Base-by-base conservation (phyloP, 2,888 invertebrate species). In the Pegoplata infirma region DNA sequence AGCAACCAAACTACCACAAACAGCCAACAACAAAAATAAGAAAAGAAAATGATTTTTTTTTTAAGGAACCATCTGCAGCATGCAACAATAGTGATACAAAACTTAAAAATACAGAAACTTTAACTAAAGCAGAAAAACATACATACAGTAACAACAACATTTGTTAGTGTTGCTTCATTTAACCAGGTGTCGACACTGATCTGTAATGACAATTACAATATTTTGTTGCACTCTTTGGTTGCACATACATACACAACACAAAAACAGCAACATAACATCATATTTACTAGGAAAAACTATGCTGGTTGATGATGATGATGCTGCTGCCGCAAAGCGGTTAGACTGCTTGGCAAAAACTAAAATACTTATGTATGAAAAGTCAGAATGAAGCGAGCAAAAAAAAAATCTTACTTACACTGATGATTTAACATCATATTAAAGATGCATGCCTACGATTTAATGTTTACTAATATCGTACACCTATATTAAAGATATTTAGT, bases 131-230 rank as follows among this genome's bases (percentile, higher is more conserved):
- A 64, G 16, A 53, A 14, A 12, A 53, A 55, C 32, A 32, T 12
- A 61, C 5, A 23, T 53, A 55, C 58, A 66, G 59, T 23, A 53
- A 78, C 75, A 82, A 73, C 82, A 81, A 78, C 80, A 77, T 82
- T 81, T 82, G 85, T 82, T 82, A 78, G 81, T 82, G 84, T 81
- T 86, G 85, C 85, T 84, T 83, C 86, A 86, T 82, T 87, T 85
- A 87, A 85, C 87, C 87, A 88, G 88, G 88, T 87, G 87, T 86
- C 86, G 86, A 86, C 82, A 83, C 84, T 86, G 87, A 86, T 87
- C 84, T 83, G 82, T 81, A 84, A 85, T 87, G 86, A 87, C 88
- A 87, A 86, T 86, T 84, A 86, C 87, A 87, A 73, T 73, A 76
- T 73, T 77, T 80, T 75, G 80, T 67, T 74, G 69, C 68, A 76